Percentiles rank a stretch among this genome's conserved stretches.
phyloP scores from a whole-genome alignment of 2,888 invertebrate species.

The Idaea straminata region DNA sequence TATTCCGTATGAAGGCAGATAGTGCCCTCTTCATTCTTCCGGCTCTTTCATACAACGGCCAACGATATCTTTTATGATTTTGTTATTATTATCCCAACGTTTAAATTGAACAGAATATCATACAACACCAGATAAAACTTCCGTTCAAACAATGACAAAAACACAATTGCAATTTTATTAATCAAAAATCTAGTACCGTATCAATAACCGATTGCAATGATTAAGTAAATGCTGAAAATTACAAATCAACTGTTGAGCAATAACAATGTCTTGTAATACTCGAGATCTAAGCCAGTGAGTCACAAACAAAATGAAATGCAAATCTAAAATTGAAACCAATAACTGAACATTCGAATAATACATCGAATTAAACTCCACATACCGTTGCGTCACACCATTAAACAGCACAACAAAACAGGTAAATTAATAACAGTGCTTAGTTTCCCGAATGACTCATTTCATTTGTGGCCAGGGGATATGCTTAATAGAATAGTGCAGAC shows the following conservation, averaged over 20 bases:
- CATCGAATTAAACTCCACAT: slow-evolving; percentile 16
- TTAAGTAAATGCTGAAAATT: neutral
- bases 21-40: neutral
- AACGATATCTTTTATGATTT: neutral
- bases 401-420: slow-evolving; percentile 19
- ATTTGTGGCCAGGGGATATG: slow-evolving; percentile 38
- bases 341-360: slow-evolving; percentile 14
- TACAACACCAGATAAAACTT: neutral
- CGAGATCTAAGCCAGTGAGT: neutral
- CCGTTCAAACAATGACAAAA: neutral
- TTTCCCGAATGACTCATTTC: slow-evolving; percentile 42
- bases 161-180: neutral
- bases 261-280: neutral
- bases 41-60: neutral
- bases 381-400: slow-evolving; percentile 20
- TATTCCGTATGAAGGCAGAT: neutral
- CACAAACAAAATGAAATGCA: neutral
- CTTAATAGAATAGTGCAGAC: slow-evolving; percentile 29
- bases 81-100: neutral
- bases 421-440: slow-evolving; percentile 38
- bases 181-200: neutral
- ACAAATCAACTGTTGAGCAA: neutral
- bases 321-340: neutral
- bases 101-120: neutral
- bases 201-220: neutral